These are phyloP conservation scores for Centropus bengalensis DNA, from an alignment of 2,113 vertebrate genomes.

Conservation along the genomic window DNA sequence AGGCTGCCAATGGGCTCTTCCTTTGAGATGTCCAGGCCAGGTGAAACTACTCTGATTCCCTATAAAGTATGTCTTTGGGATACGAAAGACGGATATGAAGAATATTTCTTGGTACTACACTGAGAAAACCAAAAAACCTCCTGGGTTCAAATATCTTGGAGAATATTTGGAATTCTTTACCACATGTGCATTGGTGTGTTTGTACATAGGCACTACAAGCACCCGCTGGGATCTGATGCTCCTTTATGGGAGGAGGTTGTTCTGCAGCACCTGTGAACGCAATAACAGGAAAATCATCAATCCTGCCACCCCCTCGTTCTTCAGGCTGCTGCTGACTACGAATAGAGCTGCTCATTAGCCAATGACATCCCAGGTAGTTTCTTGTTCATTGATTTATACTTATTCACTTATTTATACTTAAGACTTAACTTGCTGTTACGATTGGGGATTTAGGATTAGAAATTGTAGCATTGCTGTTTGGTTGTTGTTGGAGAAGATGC, in stretches of 20 bases:
- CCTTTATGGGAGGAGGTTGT: rapidly evolving
- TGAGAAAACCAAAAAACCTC: not conserved
- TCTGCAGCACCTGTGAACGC: not conserved
- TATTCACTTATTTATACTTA: not conserved
- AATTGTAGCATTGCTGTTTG: not conserved
- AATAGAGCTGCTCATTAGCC: not conserved
- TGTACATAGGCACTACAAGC: rapidly evolving
- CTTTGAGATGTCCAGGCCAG: not conserved
- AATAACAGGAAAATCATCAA: not conserved
- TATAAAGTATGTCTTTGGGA: not conserved
- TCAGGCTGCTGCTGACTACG: not conserved
- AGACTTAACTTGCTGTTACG: not conserved
- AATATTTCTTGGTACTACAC: not conserved
- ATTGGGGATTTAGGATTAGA: not conserved
- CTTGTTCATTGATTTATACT: not conserved
- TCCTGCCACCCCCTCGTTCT: not conserved
- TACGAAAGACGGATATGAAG: not conserved
- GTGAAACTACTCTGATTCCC: not conserved
- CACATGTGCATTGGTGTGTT: not conserved
- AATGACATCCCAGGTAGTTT: not conserved
- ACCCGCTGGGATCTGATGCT: not conserved
- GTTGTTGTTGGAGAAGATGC: not conserved
- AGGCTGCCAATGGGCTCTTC: not conserved
- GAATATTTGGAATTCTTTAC: not conserved
- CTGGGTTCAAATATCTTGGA: not conserved